These are phyloP conservation scores for Drosophila diplacantha DNA, from an alignment of 2,888 invertebrate genomes.

Conservation along the genomic window DNA sequence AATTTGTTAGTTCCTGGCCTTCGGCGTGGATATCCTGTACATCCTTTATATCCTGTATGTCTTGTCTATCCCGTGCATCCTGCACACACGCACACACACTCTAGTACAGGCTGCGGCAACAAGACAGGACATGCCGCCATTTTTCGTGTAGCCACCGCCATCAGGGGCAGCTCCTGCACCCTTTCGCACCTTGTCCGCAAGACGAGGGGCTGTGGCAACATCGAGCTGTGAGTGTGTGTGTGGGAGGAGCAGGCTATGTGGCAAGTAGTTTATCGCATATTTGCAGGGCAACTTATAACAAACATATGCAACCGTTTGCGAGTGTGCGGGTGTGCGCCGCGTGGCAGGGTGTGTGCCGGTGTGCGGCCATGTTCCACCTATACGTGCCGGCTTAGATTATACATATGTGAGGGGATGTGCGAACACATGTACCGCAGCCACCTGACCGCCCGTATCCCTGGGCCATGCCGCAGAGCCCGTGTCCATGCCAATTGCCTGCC, in stretches of 20 bases:
- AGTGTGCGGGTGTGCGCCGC: slow-evolving; percentile 24
- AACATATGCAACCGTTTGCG: slow-evolving; percentile 54
- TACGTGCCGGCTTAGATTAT: slow-evolving; percentile 49
- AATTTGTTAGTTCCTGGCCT: background rate
- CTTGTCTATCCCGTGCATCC: background rate
- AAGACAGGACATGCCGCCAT: slow-evolving; percentile 42
- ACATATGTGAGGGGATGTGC: slow-evolving; percentile 23
- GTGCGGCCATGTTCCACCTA: slow-evolving; percentile 1
- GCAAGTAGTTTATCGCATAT: slow-evolving; percentile 69
- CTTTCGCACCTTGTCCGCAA: slow-evolving; percentile 12
- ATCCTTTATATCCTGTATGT: slow-evolving; percentile 1
- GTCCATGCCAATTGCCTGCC: slow-evolving; percentile 48
- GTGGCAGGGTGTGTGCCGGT: background rate
- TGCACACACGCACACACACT: background rate
- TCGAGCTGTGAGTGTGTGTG: background rate
- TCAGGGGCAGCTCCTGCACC: slow-evolving; percentile 8
- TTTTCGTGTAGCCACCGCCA: slow-evolving; percentile 36
- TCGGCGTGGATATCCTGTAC: slow-evolving; percentile 1
- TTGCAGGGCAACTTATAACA: slow-evolving; percentile 58
- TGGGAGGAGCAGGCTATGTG: background rate
- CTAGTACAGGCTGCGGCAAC: slow-evolving; percentile 26
- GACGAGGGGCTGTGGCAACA: background rate
- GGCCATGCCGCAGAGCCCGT: slow-evolving; percentile 23
- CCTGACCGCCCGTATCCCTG: slow-evolving; percentile 38
- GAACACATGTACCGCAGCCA: slow-evolving; percentile 25